Percentiles rank a stretch among this genome's conserved stretches.
phyloP scores from a whole-genome alignment of 2,113 vertebrate species.

The Anolis carolinensis region DNA sequence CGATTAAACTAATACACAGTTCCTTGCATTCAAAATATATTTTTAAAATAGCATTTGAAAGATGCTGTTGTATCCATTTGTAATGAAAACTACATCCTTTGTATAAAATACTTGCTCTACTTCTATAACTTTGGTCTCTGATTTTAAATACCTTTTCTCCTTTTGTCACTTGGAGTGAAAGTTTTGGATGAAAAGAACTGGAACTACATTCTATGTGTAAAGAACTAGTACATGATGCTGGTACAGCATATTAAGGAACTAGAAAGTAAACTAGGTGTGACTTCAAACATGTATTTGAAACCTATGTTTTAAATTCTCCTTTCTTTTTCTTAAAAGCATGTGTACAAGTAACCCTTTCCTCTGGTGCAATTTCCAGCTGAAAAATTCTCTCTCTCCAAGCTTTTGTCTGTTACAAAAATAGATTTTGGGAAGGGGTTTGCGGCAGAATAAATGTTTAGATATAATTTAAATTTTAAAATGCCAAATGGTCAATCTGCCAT shows the following conservation, averaged over 20 bases:
- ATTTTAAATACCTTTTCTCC: background rate
- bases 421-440: background rate
- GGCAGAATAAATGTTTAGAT: no score
- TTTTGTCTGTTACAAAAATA: background rate
- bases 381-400: background rate
- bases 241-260: background rate
- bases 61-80: background rate
- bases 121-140: background rate
- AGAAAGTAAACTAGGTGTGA: background rate
- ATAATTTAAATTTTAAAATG: no score
- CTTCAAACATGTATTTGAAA: background rate
- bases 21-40: slow-evolving; percentile 5
- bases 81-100: background rate
- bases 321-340: background rate
- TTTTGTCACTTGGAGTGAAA: background rate
- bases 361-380: background rate
- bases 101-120: background rate
- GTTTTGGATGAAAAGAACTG: background rate
- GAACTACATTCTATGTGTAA: background rate
- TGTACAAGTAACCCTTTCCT: background rate
- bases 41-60: background rate
- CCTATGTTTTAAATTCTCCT: background rate
- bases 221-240: background rate
- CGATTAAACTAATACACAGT: background rate
- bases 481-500: no score